These are phyloP conservation scores for Euthynnus affinis DNA, from an alignment of 2,797 vertebrate species.

Conservation along the genomic window DNA sequence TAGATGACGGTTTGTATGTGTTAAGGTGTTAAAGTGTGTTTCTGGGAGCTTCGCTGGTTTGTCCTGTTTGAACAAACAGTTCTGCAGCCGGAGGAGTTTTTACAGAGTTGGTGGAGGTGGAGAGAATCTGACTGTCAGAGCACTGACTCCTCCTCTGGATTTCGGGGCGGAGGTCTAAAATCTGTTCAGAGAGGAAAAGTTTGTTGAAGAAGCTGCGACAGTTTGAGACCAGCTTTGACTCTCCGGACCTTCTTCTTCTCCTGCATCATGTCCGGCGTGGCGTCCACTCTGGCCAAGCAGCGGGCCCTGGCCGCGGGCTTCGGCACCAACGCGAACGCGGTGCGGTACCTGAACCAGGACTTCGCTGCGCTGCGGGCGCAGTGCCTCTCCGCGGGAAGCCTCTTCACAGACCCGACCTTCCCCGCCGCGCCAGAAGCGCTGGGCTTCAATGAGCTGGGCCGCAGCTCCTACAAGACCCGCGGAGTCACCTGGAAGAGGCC, in stretches of 20 bases:
- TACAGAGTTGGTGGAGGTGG: background rate
- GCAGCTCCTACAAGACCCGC: slow-evolving; percentile 86
- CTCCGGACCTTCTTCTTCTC: too few species aligned
- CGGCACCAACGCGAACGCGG: slow-evolving; percentile 88
- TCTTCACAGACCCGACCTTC: slow-evolving; percentile 91
- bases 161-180: slow-evolving; percentile 51
- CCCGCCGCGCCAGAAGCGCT: slow-evolving; percentile 86
- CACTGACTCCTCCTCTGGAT: slow-evolving; percentile 28
- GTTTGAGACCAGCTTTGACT: background rate
- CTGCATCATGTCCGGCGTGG: slow-evolving; percentile 88
- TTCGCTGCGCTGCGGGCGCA: slow-evolving; percentile 83
- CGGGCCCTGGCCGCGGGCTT: slow-evolving; percentile 87
- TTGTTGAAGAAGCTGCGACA: background rate
- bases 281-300: slow-evolving; percentile 85
- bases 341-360: slow-evolving; percentile 89
- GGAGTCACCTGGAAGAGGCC: slow-evolving; percentile 91
- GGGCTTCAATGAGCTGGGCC: slow-evolving; percentile 92
- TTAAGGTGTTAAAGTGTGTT: too few species aligned
- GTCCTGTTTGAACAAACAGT: too few species aligned
- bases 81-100: too few species aligned
- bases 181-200: slow-evolving; percentile 19
- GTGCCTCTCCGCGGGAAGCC: slow-evolving; percentile 79
- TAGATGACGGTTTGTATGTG: too few species aligned
- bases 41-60: too few species aligned
- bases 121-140: background rate